Conservation (phyloP, 2,113 vertebrate genomes). For the Silurus glanis region DNA sequence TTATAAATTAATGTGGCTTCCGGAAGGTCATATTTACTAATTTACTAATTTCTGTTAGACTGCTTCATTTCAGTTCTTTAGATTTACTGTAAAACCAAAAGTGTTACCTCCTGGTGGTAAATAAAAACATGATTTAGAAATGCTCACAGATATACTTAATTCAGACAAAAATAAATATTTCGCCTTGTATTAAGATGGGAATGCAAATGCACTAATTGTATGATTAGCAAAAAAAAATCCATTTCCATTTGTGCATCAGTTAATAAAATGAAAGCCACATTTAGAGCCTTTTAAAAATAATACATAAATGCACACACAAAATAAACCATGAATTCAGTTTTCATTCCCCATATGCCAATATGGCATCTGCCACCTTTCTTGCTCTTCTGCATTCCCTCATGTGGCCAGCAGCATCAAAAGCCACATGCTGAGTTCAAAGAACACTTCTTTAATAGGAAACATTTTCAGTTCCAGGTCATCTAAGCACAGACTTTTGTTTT, state of each 20-base stretch:
- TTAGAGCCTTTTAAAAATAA: neutral
- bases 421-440: conserved; percentile 2
- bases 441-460: neutral
- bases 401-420: neutral
- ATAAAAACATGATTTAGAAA: neutral
- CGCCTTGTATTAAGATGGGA: neutral
- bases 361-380: conserved; percentile 1
- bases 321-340: neutral
- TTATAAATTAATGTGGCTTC: neutral
- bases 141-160: neutral
- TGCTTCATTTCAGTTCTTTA: neutral
- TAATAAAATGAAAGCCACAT: neutral
- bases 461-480: neutral
- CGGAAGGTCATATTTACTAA: neutral
- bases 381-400: neutral
- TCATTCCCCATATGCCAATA: neutral
- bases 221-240: neutral
- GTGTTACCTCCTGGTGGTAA: neutral
- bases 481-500: neutral
- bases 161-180: neutral
- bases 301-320: neutral
- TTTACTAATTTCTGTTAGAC: neutral
- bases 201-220: neutral
- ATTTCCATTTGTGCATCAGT: neutral
- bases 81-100: neutral